Conservation (phyloP, 2,888 invertebrate genomes). For the Temnothorax rugatulus region DNA sequence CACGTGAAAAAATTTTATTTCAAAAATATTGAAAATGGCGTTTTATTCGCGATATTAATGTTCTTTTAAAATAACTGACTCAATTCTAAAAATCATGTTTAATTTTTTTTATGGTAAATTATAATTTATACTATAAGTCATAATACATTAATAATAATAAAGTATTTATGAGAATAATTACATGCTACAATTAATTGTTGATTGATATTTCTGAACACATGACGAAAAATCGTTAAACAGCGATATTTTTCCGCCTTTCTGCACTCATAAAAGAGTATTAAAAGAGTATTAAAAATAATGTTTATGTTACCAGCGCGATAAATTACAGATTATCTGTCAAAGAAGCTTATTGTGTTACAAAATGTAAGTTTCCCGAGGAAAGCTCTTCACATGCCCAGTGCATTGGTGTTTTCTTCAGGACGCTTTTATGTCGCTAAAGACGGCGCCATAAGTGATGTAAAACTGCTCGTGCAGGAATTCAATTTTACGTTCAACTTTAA, state of each 20-base stretch:
- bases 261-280: background rate
- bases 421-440: constrained; percentile 46
- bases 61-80: background rate
- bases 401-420: constrained; percentile 37
- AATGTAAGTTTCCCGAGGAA: constrained; percentile 20
- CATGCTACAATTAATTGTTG: background rate
- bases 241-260: background rate
- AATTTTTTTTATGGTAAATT: background rate
- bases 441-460: constrained; percentile 52
- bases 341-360: constrained; percentile 26
- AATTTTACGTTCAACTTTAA: constrained; percentile 56
- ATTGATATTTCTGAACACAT: background rate
- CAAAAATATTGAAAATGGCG: background rate
- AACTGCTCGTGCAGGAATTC: constrained; percentile 51
- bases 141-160: no score
- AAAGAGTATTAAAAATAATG: constrained; percentile 11
- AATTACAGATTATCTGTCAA: constrained; percentile 16
- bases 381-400: constrained; percentile 10
- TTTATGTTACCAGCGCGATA: background rate
- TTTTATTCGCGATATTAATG: constrained; percentile 5
- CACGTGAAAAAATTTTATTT: background rate
- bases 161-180: background rate
- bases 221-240: background rate
- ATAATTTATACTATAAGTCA: background rate
- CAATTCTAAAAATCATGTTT: background rate